Evolutionary conservation across 2,113 vertebrate species (phyloP).

Genomic region (Synchiropus splendidus): DNA sequence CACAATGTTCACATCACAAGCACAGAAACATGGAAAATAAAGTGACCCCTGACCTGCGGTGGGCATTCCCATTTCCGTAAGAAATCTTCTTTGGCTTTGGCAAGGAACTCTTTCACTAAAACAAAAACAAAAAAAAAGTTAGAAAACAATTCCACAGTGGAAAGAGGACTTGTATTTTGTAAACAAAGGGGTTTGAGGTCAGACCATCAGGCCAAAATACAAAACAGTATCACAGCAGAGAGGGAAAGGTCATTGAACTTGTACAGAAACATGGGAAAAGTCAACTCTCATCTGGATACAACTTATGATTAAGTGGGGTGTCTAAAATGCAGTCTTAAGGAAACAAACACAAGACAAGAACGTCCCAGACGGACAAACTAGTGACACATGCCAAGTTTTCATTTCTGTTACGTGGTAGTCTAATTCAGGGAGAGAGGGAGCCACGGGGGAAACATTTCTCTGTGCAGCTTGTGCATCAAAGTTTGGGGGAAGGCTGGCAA

Average conservation of each 20-base stretch:
- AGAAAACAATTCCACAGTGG: not conserved
- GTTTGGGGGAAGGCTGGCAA: constrained; percentile 53
- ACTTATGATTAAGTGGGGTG: constrained; percentile 6
- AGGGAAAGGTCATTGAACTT: constrained; percentile 17
- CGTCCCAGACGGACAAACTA: constrained; percentile 62
- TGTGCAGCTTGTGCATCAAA: constrained; percentile 57
- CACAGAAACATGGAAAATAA: not conserved
- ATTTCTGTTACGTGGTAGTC: constrained; percentile 25
- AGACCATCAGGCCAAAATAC: constrained; percentile 23
- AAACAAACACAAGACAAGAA: constrained; percentile 48
- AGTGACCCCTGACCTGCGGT: constrained; percentile 76
- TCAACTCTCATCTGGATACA: constrained; percentile 57
- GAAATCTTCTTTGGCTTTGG: constrained; percentile 99
- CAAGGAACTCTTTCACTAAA: constrained; percentile 98
- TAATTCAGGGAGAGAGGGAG: constrained; percentile 10
- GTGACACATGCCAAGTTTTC: constrained; percentile 58
- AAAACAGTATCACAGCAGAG: constrained; percentile 13
- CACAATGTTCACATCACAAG: too few relatives aligned
- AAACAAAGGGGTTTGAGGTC: constrained; percentile 3
- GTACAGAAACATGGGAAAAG: constrained; percentile 12
- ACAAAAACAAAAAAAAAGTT: constrained; percentile 41
- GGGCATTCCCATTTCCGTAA: constrained; percentile 98
- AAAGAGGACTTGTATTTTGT: not conserved
- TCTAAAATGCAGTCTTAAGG: constrained; percentile 11
- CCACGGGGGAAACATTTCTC: constrained; percentile 15